These are phyloP conservation scores for Drosophila leontia DNA, from an alignment of 1,140 invertebrate genomes.

Conservation along the genomic window DNA sequence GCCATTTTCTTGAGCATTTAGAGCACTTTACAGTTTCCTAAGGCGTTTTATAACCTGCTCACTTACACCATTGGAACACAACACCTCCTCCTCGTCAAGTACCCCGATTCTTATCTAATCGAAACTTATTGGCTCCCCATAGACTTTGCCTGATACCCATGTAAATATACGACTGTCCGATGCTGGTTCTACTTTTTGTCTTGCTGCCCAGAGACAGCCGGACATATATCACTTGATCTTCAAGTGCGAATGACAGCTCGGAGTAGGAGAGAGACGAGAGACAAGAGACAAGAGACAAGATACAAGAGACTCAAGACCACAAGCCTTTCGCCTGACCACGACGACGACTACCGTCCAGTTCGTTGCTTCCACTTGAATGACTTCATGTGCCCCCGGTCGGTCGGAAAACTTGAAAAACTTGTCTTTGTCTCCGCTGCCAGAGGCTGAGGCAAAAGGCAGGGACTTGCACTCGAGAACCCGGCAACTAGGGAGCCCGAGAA, in stretches of 20 bases:
- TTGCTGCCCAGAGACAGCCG: slow-evolving; percentile 16
- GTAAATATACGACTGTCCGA: slow-evolving; percentile 44
- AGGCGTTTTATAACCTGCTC: slow-evolving; percentile 26
- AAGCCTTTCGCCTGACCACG: slow-evolving; percentile 61
- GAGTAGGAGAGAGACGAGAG: slow-evolving; percentile 25
- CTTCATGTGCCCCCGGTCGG: slow-evolving; percentile 73
- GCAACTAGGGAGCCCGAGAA: slow-evolving; percentile 31
- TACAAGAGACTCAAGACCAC: slow-evolving; percentile 26
- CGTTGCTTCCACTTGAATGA: slow-evolving; percentile 78
- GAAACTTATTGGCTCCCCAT: slow-evolving; percentile 54
- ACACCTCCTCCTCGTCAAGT: slow-evolving; percentile 33
- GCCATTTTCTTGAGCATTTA: slow-evolving; percentile 14
- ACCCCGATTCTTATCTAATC: slow-evolving; percentile 52
- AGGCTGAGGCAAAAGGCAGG: slow-evolving; percentile 50
- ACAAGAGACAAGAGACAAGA: slow-evolving; percentile 21
- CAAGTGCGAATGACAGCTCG: slow-evolving; percentile 75
- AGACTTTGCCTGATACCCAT: slow-evolving; percentile 49
- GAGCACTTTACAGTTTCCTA: slow-evolving; percentile 37
- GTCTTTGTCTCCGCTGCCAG: slow-evolving; percentile 65
- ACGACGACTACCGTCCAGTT: slow-evolving; percentile 53
- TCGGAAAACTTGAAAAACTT: slow-evolving; percentile 81
- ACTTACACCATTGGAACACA: slow-evolving; percentile 31
- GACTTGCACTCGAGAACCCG: slow-evolving; percentile 50
- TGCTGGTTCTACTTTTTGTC: slow-evolving; percentile 25
- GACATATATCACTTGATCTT: slow-evolving; percentile 64